Evolutionary conservation across 2,888 invertebrate species (phyloP).

Genomic region (Dyspetes luteomarginatus): DNA sequence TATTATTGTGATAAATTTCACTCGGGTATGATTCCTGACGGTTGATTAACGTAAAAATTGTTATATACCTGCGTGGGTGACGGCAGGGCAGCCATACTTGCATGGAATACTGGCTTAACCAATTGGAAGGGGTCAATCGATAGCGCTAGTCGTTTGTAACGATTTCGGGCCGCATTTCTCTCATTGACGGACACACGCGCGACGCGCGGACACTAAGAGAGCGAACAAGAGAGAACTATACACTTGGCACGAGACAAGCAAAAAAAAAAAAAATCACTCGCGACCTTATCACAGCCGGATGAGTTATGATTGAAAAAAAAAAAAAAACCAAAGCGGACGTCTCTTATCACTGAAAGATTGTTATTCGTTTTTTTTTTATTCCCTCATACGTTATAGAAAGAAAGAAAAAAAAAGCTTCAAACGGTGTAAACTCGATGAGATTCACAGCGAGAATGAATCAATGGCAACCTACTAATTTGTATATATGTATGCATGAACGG

Average conservation of each 20-base stretch:
- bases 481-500: not conserved
- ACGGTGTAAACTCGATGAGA: not conserved
- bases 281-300: conserved; percentile 30
- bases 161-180: conserved; percentile 70
- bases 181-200: conserved; percentile 37
- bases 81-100: conserved; percentile 93
- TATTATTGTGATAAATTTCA: not conserved
- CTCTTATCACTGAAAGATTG: not conserved
- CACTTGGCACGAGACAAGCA: not conserved
- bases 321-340: conserved; percentile 22
- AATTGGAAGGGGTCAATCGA: conserved; percentile 81
- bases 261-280: not conserved
- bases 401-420: not conserved
- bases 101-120: conserved; percentile 80
- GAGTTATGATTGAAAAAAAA: conserved; percentile 16
- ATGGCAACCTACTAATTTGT: conserved; percentile 9
- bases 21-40: conserved; percentile 59
- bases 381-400: not conserved
- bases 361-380: not conserved
- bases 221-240: not conserved
- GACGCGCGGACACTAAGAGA: not conserved
- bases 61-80: conserved; percentile 92
- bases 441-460: not conserved
- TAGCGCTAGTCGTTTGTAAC: conserved; percentile 75
- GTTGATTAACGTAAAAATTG: conserved; percentile 72